A percentile compares a stretch with the other conserved stretches of the same genome.
phyloP scores from a whole-genome alignment of 92 coral and sea anemone genomes.

The Blastomussa wellsi region DNA sequence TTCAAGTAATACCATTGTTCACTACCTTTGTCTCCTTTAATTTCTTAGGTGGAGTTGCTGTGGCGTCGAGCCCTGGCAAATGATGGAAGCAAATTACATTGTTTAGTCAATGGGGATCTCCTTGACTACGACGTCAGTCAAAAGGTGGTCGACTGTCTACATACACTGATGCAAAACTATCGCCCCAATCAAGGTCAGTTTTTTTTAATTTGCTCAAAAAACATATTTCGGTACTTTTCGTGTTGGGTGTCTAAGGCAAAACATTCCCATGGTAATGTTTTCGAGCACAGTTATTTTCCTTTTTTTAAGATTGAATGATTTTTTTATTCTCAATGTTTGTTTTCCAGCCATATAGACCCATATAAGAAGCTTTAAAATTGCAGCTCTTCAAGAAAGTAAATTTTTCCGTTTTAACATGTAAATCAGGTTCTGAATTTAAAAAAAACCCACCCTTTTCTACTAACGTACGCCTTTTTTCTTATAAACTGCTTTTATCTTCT shows the following conservation, averaged over 20 bases:
- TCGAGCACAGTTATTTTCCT: neutral
- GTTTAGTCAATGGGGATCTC: conserved; percentile 72
- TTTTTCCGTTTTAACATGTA: neutral
- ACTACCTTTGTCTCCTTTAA: neutral
- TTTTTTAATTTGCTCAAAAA: neutral
- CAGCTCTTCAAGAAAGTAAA: neutral
- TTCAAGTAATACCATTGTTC: neutral
- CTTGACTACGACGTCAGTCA: conserved; percentile 73
- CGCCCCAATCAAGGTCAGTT: conserved; percentile 1
- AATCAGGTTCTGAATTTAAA: neutral
- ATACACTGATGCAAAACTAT: conserved; percentile 42
- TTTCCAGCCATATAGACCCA: neutral
- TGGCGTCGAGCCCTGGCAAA: conserved; percentile 73
- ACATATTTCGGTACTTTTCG: neutral
- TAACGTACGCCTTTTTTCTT: neutral
- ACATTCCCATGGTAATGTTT: neutral
- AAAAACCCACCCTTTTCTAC: neutral
- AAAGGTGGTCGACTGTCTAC: conserved; percentile 59
- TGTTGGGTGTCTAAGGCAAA: neutral
- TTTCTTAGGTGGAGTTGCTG: conserved; percentile 58
- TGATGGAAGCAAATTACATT: conserved; percentile 45
- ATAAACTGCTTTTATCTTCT: neutral
- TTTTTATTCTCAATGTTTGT: too few relatives aligned
- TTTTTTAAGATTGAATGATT: too few relatives aligned
- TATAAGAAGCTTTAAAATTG: too few relatives aligned